These are phyloP conservation scores for Eciton burchellii DNA, from an alignment of 1,140 invertebrate genomes.

Conservation along the genomic window DNA sequence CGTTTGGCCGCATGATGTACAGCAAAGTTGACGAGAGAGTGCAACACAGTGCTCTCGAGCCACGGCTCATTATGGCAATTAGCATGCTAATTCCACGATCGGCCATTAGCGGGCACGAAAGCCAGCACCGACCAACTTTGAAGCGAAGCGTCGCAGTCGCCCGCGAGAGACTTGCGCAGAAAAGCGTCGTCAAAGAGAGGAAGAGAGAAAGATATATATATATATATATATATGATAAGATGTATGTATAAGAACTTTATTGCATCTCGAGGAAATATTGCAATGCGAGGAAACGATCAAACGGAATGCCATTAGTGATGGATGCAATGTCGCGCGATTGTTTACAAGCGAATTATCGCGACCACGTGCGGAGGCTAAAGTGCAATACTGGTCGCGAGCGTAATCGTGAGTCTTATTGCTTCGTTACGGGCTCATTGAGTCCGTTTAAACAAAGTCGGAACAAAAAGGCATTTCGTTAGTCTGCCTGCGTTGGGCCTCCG, in stretches of 20 bases:
- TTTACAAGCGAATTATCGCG: conserved; percentile 14
- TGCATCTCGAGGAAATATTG: no score
- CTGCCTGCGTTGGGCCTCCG: conserved; percentile 27
- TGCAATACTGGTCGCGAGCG: neutral
- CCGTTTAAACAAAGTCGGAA: conserved; percentile 54
- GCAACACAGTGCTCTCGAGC: conserved; percentile 20
- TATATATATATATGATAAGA: no score
- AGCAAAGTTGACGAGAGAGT: conserved; percentile 33
- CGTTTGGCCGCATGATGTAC: conserved; percentile 22
- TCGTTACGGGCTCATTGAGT: conserved; percentile 48
- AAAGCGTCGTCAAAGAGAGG: conserved; percentile 17
- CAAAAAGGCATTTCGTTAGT: conserved; percentile 43
- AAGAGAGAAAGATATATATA: no score
- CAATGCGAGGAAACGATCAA: no score
- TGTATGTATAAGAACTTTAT: conserved; percentile 1
- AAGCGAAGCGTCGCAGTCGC: conserved; percentile 50
- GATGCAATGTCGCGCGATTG: conserved; percentile 2
- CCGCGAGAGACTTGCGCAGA: conserved; percentile 7
- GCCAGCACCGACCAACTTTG: conserved; percentile 61
- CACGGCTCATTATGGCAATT: conserved; percentile 69
- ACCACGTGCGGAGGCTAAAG: conserved; percentile 2
- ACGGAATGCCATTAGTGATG: neutral
- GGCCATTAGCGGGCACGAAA: conserved; percentile 74
- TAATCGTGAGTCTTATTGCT: conserved; percentile 45
- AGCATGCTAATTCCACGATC: conserved; percentile 67